These are phyloP conservation scores for Trissonchulus sp. DNA, from an alignment of 2,888 invertebrate species.

Conservation along the genomic window DNA sequence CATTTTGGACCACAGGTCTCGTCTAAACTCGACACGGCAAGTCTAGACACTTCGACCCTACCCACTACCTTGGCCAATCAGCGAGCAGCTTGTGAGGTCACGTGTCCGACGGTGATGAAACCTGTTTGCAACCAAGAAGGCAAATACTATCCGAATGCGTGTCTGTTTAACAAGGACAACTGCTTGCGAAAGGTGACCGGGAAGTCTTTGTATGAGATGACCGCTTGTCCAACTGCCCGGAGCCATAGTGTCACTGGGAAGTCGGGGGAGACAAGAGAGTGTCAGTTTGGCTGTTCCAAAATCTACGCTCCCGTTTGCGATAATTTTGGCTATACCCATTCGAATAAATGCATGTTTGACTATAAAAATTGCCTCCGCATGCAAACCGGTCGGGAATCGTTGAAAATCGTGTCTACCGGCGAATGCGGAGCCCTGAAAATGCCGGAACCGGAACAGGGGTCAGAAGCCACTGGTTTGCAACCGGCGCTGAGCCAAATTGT, in stretches of 20 bases:
- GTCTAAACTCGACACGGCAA: not conserved
- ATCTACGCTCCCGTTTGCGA: slow-evolving; percentile 24
- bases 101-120: slow-evolving; percentile 14
- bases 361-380: slow-evolving; percentile 22
- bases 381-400: slow-evolving; percentile 2
- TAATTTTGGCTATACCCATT: slow-evolving; percentile 11
- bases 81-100: not conserved
- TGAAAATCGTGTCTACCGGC: not conserved
- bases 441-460: too few relatives aligned
- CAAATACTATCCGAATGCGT: slow-evolving; percentile 17
- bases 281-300: slow-evolving; percentile 25
- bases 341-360: slow-evolving; percentile 25
- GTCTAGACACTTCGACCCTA: not conserved
- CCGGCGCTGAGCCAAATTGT: too few relatives aligned
- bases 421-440: not conserved
- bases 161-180: slow-evolving; percentile 15
- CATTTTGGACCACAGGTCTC: not conserved
- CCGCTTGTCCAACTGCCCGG: not conserved
- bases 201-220: not conserved
- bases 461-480: too few relatives aligned
- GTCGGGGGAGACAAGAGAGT: not conserved
- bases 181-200: not conserved
- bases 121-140: slow-evolving; percentile 11
- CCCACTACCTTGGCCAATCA: not conserved
- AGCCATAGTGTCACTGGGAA: not conserved